Conservation (phyloP, 2,888 invertebrate species). For the Thyatira batis region DNA sequence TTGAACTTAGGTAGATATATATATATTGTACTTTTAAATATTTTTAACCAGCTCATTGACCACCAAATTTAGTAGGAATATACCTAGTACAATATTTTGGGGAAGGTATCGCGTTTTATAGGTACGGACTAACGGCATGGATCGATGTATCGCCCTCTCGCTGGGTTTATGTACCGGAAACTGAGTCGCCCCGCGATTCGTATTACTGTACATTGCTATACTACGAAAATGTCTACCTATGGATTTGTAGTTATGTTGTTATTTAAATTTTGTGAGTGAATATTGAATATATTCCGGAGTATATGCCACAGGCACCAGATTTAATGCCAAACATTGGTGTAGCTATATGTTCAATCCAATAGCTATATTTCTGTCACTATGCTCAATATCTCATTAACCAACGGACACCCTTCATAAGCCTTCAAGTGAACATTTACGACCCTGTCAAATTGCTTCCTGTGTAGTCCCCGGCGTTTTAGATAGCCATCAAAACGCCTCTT, state of each 20-base stretch:
- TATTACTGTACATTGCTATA: conserved; percentile 42
- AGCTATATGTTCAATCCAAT: background rate
- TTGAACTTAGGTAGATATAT: background rate
- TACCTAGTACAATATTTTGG: conserved; percentile 1
- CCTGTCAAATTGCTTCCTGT: conserved; percentile 40
- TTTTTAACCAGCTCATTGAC: no score
- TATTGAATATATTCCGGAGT: background rate
- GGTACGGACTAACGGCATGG: conserved; percentile 19
- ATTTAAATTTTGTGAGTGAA: no score
- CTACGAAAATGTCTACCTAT: conserved; percentile 36
- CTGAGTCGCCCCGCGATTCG: conserved; percentile 43
- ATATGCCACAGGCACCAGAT: no score
- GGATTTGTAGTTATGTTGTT: no score
- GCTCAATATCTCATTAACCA: background rate
- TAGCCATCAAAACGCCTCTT: conserved; percentile 19
- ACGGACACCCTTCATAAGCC: background rate
- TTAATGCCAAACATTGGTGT: no score
- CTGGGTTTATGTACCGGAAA: conserved; percentile 55
- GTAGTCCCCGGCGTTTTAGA: conserved; percentile 26
- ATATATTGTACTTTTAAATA: background rate
- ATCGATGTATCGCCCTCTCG: conserved; percentile 48
- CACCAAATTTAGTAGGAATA: no score
- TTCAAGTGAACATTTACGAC: background rate
- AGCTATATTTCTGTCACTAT: background rate
- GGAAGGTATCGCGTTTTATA: conserved; percentile 6